Evolutionary conservation across 2,113 vertebrate species (phyloP).

Genomic region (Leptodactylus fuscus): DNA sequence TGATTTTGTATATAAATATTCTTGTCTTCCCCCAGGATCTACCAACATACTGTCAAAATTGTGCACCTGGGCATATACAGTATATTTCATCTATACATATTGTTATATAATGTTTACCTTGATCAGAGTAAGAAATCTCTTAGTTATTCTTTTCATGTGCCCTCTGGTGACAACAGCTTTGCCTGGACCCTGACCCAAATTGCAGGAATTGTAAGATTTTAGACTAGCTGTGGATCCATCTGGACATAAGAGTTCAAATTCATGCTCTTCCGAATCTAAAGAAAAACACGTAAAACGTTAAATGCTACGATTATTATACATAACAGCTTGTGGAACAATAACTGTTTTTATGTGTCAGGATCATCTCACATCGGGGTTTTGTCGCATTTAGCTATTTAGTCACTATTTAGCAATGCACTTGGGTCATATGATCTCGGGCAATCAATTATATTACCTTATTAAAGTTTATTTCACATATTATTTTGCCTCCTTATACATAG

Average conservation of each 20-base stretch:
- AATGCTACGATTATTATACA: not conserved
- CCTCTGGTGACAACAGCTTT: slow-evolving; percentile 75
- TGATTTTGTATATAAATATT: too few relatives aligned
- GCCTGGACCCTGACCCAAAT: slow-evolving; percentile 85
- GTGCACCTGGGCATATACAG: too few relatives aligned
- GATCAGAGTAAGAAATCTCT: slow-evolving; percentile 77
- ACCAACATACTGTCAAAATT: too few relatives aligned
- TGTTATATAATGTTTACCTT: slow-evolving; percentile 80
- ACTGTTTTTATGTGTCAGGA: not conserved
- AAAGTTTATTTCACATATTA: too few relatives aligned
- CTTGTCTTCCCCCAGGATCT: too few relatives aligned
- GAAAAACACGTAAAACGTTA: not conserved
- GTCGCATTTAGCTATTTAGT: not conserved
- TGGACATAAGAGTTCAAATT: slow-evolving; percentile 81
- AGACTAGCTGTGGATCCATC: slow-evolving; percentile 82
- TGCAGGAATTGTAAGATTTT: slow-evolving; percentile 76
- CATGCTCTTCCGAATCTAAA: slow-evolving; percentile 74
- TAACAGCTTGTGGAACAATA: not conserved
- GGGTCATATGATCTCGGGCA: too few relatives aligned
- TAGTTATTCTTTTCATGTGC: slow-evolving; percentile 80
- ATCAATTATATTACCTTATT: too few relatives aligned
- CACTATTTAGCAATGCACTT: too few relatives aligned
- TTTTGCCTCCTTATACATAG: too few relatives aligned
- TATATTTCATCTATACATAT: too few relatives aligned
- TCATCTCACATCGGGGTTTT: not conserved